Evolutionary conservation across 2,888 invertebrate genomes (phyloP).

Genomic region (Lamproptera curius): DNA sequence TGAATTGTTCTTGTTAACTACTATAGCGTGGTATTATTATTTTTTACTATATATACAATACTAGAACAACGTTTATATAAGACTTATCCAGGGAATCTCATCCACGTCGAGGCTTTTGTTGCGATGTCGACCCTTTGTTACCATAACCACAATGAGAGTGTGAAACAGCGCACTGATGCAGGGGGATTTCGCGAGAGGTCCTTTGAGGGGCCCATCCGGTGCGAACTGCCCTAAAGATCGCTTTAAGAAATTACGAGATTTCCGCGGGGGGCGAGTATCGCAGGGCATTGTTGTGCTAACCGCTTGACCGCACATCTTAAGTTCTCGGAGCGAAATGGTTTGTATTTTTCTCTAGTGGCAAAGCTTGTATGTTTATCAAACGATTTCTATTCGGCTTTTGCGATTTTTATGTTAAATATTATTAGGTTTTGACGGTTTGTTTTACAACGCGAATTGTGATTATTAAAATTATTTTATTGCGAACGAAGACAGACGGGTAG

Average conservation of each 20-base stretch:
- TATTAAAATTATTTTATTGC: too few relatives aligned
- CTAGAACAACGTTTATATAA: too few relatives aligned
- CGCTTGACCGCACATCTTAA: constrained; percentile 1
- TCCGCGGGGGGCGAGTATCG: constrained; percentile 15
- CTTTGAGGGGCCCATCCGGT: constrained; percentile 36
- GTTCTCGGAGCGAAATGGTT: not conserved
- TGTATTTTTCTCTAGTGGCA: not conserved
- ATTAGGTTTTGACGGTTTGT: too few relatives aligned
- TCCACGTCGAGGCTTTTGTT: constrained; percentile 44
- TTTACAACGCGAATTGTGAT: too few relatives aligned
- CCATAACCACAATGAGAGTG: constrained; percentile 53
- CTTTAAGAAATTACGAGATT: constrained; percentile 30
- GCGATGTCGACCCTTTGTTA: constrained; percentile 49
- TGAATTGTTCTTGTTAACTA: too few relatives aligned
- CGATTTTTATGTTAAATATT: too few relatives aligned
- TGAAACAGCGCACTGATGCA: constrained; percentile 50
- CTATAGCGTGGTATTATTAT: too few relatives aligned
- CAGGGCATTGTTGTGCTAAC: constrained; percentile 11
- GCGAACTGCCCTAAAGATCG: constrained; percentile 23
- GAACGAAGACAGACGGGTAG: too few relatives aligned
- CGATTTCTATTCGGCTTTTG: not conserved
- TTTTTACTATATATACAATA: too few relatives aligned
- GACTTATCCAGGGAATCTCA: constrained; percentile 25
- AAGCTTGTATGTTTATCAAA: not conserved
- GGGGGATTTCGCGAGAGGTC: constrained; percentile 26